phyloP scores from a whole-genome alignment of 2,113 vertebrate genomes.

The Cynocephalus volans region DNA sequence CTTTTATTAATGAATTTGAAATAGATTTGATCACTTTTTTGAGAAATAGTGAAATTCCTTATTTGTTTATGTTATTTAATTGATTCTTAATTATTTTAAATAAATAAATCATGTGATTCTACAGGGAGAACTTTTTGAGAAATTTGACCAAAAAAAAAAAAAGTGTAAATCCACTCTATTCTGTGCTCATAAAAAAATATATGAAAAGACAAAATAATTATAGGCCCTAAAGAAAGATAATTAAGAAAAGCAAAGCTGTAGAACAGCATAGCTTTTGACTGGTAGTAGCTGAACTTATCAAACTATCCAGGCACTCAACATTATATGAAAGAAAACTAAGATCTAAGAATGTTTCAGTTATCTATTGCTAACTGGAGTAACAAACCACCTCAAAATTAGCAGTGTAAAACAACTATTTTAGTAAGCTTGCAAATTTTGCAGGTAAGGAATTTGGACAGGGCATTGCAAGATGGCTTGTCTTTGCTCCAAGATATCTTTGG shows the following conservation, averaged over 20 bases:
- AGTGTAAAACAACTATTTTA: background rate
- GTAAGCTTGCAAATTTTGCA: background rate
- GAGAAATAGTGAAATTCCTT: background rate
- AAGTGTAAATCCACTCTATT: background rate
- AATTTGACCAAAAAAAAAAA: background rate
- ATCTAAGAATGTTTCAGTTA: background rate
- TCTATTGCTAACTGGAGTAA: background rate
- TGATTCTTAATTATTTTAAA: slow-evolving; percentile 54
- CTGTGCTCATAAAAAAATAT: background rate
- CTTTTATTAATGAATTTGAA: slow-evolving; percentile 25
- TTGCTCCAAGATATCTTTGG: background rate
- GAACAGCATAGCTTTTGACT: background rate
- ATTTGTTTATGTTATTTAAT: background rate
- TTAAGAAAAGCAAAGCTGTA: background rate
- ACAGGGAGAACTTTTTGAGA: background rate
- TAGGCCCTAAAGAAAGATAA: background rate
- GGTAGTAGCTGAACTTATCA: background rate
- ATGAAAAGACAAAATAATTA: background rate
- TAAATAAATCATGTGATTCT: background rate
- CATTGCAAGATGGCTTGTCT: background rate
- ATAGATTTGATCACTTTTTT: background rate
- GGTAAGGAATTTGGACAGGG: background rate
- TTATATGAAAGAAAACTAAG: background rate
- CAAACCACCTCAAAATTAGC: background rate
- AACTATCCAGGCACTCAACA: background rate